Conservation (phyloP, 2,113 vertebrate species). For the Alouatta palliata region DNA sequence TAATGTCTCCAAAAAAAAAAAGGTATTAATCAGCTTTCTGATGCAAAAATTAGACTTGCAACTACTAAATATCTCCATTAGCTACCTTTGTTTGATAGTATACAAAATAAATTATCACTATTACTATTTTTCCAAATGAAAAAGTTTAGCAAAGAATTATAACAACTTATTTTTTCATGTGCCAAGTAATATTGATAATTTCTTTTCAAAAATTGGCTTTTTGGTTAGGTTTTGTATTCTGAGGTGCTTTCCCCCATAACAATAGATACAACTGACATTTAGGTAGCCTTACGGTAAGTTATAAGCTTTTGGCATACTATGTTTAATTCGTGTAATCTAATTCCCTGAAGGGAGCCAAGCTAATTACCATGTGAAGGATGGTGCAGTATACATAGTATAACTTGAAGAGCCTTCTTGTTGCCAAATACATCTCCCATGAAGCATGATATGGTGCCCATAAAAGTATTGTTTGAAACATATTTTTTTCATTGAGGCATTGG, state of each 20-base stretch:
- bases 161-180: not conserved
- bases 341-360: not conserved
- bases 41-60: conserved; percentile 53
- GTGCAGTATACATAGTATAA: not conserved
- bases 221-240: not conserved
- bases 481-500: not conserved
- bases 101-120: not conserved
- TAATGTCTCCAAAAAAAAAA: conserved; percentile 33
- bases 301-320: not conserved
- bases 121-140: not conserved
- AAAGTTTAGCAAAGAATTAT: not conserved
- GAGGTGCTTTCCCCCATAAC: not conserved
- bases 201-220: not conserved
- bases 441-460: not conserved
- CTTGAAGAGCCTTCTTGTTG: not conserved
- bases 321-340: not conserved
- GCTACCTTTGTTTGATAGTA: not conserved
- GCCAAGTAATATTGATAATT: not conserved
- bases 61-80: not conserved
- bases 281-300: not conserved
- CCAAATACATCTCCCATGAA: not conserved
- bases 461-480: not conserved
- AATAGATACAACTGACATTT: not conserved
- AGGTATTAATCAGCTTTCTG: conserved; percentile 43
- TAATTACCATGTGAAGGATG: not conserved